Base-by-base conservation (phyloP, 2,888 invertebrate species). In the Doris montereyensis region DNA sequence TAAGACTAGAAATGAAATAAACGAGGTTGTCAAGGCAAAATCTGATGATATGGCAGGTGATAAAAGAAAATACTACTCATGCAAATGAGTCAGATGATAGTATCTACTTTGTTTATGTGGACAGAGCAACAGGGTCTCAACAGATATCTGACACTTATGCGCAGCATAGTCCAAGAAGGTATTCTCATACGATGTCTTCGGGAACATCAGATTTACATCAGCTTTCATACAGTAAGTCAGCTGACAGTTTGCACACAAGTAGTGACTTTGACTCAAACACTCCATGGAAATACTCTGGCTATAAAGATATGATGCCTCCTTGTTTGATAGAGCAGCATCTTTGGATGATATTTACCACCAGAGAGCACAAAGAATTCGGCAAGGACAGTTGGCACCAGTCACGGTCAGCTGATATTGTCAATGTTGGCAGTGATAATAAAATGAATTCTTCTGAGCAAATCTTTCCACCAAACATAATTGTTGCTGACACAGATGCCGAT, bases 51-150 rank as follows among this genome's bases (percentile, higher is more conserved):
- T 5, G 5, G 52, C 52, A 5, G 52, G 17, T 41, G 52, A 41
- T 41, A 41, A 10, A 5, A 41, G 52, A 41, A 41, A 41, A 41
- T 41, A 41, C 52, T 41, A 10, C 5, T 17, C 5, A 41, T 17
- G 17, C 28, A 10, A 65, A 67, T n/a, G 60, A 52, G 21, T 81
- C 81, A 2, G 83, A 83, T 82, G 88, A 88, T 78, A 87, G 87
- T 78, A 87, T 88, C 58, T 86, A 86, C 52, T 87, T 87, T 83
- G 85, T 88, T 10, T 87, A 87, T 83, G 82, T 86, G 80, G 84
- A 83, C 41, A 78, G 32, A 65, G 10, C 62, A n/a, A n/a, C n/a
- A n/a, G n/a, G n/a, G n/a, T n/a, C n/a, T n/a, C n/a, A n/a, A n/a
- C n/a, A n/a, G n/a, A n/a, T n/a, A n/a, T n/a, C n/a, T n/a, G n/a